Evolutionary conservation across 1,140 invertebrate genomes (phyloP).

Genomic region (Ditylenchus dipsaci): DNA sequence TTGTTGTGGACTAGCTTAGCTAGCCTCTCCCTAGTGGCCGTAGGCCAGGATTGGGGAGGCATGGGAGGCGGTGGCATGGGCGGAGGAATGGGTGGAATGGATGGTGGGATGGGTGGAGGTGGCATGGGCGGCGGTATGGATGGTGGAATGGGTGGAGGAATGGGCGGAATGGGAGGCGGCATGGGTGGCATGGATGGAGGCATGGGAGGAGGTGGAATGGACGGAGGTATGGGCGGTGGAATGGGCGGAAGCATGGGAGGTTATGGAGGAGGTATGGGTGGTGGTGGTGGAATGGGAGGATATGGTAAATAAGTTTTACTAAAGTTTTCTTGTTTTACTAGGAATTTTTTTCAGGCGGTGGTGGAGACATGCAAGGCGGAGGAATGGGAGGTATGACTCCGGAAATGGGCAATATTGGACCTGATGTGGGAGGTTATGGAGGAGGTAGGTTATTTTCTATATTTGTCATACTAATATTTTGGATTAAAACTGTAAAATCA

Average conservation of each 20-base stretch:
- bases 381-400: neutral
- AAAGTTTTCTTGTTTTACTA: too few relatives aligned
- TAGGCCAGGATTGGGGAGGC: conserved; percentile 45
- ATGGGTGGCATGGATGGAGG: conserved; percentile 35
- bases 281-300: conserved; percentile 14
- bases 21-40: neutral
- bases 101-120: conserved; percentile 38
- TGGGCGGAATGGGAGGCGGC: conserved; percentile 40
- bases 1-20: neutral
- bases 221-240: conserved; percentile 35
- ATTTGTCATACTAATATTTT: neutral
- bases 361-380: conserved; percentile 14
- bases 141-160: conserved; percentile 32
- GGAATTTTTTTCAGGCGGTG: conserved; percentile 8
- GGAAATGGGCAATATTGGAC: conserved; percentile 4
- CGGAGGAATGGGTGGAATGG: conserved; percentile 30
- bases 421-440: conserved; percentile 18
- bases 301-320: conserved; percentile 18
- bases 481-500: too few relatives aligned
- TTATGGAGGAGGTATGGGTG: conserved; percentile 25
- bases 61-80: conserved; percentile 25
- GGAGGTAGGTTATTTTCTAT: conserved; percentile 12
- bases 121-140: conserved; percentile 25
- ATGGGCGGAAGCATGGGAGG: conserved; percentile 34
- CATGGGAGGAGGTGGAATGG: conserved; percentile 27